phyloP scores from a whole-genome alignment of 2,888 invertebrate genomes.

The Lottia gigantea region DNA sequence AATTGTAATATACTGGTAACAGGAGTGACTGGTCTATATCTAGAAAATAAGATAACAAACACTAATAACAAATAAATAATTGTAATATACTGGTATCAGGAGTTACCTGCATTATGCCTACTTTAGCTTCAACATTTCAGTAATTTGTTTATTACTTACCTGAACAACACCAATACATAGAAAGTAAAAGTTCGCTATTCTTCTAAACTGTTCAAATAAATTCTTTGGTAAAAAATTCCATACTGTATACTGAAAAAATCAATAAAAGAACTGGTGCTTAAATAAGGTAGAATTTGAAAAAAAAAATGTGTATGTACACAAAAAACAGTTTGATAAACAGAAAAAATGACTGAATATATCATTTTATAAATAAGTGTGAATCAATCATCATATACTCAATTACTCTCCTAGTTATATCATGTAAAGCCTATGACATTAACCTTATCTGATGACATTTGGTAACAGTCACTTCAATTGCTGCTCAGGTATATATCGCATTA shows the following conservation, averaged over 20 bases:
- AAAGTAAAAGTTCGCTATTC: conserved; percentile 88
- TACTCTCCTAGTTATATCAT: too few relatives aligned
- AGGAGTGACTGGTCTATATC: conserved; percentile 80
- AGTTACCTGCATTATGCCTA: conserved; percentile 78
- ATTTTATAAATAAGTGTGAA: background rate
- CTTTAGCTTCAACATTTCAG: background rate
- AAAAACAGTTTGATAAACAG: background rate
- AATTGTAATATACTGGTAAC: conserved; percentile 81
- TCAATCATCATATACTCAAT: too few relatives aligned
- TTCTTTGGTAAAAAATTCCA: conserved; percentile 86
- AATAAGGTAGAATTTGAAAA: background rate
- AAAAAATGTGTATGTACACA: too few relatives aligned
- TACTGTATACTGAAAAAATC: conserved; percentile 77
- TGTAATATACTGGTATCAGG: conserved; percentile 82
- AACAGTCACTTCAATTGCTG: too few relatives aligned
- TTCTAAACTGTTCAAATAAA: conserved; percentile 83
- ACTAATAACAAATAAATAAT: conserved; percentile 79
- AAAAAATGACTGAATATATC: background rate
- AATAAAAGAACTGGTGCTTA: conserved; percentile 8
- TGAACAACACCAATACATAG: conserved; percentile 80
- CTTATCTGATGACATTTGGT: too few relatives aligned
- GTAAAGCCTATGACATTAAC: too few relatives aligned
- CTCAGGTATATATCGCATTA: too few relatives aligned
- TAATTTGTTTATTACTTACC: conserved; percentile 65
- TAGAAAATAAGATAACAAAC: too few relatives aligned